phyloP scores from a whole-genome alignment of 2,888 invertebrate genomes.

The Nephrotoma appendiculata region DNA sequence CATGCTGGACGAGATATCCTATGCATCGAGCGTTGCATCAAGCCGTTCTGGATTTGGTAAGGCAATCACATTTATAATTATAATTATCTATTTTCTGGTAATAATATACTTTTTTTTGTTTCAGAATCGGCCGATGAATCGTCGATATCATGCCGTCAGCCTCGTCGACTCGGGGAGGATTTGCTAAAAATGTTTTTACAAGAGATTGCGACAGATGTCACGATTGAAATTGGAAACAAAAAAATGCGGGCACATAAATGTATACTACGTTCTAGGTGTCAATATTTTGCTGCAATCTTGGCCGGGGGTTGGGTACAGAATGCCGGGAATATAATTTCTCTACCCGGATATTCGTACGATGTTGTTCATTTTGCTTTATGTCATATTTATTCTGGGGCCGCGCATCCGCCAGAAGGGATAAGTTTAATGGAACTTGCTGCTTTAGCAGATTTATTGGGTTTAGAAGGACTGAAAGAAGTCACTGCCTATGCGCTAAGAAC shows the following conservation, averaged over 20 bases:
- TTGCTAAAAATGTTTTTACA: conserved; percentile 81
- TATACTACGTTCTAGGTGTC: conserved; percentile 78
- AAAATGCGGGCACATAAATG: conserved; percentile 83
- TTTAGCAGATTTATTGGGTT: conserved; percentile 74
- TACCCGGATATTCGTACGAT: conserved; percentile 69
- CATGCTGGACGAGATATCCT: conserved; percentile 37
- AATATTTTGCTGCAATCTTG: conserved; percentile 83
- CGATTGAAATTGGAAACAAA: conserved; percentile 68
- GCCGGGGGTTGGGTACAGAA: conserved; percentile 75
- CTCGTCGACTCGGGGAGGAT: conserved; percentile 67
- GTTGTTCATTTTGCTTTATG: conserved; percentile 83
- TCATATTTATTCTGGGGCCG: conserved; percentile 88
- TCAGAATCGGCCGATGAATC: conserved; percentile 36
- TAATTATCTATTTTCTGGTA: conserved; percentile 9
- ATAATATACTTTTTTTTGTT: neutral
- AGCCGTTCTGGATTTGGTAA: conserved; percentile 41
- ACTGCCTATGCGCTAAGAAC: conserved; percentile 75
- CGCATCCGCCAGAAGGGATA: conserved; percentile 73
- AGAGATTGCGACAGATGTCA: conserved; percentile 79
- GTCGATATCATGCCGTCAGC: conserved; percentile 33
- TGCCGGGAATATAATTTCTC: conserved; percentile 65
- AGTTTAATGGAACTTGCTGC: conserved; percentile 77
- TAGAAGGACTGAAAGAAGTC: conserved; percentile 85
- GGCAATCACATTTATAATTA: neutral
- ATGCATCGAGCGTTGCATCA: conserved; percentile 40